These are phyloP conservation scores for Galbula dea DNA, from an alignment of 2,113 vertebrate species.

Conservation along the genomic window DNA sequence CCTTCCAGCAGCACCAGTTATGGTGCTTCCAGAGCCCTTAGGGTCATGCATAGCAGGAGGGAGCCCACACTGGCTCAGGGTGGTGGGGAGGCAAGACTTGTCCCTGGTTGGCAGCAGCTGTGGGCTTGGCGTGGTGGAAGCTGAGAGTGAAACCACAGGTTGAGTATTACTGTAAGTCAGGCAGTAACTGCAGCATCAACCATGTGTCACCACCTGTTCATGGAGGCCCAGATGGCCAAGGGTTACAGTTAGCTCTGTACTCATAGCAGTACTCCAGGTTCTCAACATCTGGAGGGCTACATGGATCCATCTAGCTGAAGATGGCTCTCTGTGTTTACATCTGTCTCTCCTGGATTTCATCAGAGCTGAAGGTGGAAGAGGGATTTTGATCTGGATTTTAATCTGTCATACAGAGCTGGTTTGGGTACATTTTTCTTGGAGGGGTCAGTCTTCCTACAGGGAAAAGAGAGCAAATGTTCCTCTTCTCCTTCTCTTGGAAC, in stretches of 20 bases:
- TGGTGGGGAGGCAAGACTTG: not conserved
- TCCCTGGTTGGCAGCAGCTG: accelerated
- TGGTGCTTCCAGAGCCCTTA: not conserved
- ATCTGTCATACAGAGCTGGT: not conserved
- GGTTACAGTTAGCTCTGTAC: not conserved
- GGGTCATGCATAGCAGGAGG: accelerated
- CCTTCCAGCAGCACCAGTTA: not conserved
- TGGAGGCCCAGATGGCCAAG: not conserved
- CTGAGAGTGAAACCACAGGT: not conserved
- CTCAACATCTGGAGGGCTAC: not conserved
- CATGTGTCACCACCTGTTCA: not conserved
- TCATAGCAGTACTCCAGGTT: not conserved
- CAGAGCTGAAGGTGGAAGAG: not conserved
- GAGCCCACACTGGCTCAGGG: accelerated
- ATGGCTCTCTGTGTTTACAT: not conserved
- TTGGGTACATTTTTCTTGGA: not conserved
- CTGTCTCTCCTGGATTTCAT: not conserved
- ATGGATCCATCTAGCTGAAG: not conserved
- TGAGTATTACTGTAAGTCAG: not conserved
- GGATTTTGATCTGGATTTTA: not conserved
- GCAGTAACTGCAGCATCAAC: not conserved
- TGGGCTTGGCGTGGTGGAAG: not conserved
- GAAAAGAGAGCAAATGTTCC: not conserved
- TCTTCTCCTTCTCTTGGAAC: not conserved
- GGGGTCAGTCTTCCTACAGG: not conserved